These are phyloP conservation scores for Physeter macrocephalus DNA, from an alignment of 2,113 vertebrate genomes.

Conservation along the genomic window DNA sequence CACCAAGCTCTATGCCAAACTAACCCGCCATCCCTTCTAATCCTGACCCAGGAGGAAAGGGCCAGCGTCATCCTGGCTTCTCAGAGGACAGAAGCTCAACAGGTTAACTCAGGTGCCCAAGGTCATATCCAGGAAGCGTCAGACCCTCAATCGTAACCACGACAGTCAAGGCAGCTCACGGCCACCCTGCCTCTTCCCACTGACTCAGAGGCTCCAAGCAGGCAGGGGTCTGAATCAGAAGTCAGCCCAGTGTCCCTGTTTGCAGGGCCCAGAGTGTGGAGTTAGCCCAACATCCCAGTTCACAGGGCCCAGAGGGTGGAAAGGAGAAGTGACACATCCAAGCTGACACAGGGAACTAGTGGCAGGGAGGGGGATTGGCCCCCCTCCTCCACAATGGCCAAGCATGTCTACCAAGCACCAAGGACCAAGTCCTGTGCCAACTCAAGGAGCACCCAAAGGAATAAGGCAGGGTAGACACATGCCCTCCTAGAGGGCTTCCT, in stretches of 20 bases:
- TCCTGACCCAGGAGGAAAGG: background rate
- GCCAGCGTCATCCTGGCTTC: background rate
- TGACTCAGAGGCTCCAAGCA: conserved; percentile 51
- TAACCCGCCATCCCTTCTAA: background rate
- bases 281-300: background rate
- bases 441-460: background rate
- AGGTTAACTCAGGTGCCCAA: background rate
- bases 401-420: background rate
- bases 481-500: background rate
- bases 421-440: background rate
- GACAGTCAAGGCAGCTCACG: background rate
- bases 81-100: background rate
- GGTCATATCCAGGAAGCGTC: background rate
- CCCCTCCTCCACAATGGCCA: background rate
- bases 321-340: conserved; percentile 49
- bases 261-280: background rate
- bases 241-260: background rate
- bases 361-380: background rate
- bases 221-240: conserved; percentile 44
- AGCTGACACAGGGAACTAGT: background rate
- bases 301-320: conserved; percentile 11
- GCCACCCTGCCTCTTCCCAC: background rate
- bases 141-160: background rate
- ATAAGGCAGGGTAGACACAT: background rate
- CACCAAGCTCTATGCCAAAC: background rate